Evolutionary conservation across 2,113 vertebrate genomes (phyloP), one percentile per base, ranked within the genome.

Genomic region (Heptranchias perlo): DNA sequence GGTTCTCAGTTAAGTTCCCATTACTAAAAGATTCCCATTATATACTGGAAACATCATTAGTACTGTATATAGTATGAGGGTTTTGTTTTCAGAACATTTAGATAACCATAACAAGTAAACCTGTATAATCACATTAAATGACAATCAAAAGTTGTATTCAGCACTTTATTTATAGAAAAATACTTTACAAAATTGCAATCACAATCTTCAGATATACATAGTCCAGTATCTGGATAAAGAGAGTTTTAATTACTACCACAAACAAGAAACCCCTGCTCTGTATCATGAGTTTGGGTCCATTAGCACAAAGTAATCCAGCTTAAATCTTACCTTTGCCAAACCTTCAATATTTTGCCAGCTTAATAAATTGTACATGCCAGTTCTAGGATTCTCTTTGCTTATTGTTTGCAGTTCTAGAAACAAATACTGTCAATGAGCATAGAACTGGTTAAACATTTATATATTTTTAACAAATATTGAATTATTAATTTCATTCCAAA

Each of bases 141-240:
- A 52, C 28, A 95, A 49, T 35, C 23, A 94, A 67, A 44, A 67
- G 44, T 16, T 67, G n/a, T 4, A 69, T 94, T 67, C 62, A 95
- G 25, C 65, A 18, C 47, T 95, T 94, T 95, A 95, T 95, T 95
- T 95, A 31, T 69, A 73, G 64, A 95, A 95, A 95, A 95, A 95
- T 95, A 95, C 94, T 95, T 44, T 95, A 69, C 64, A 95, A 95
- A 28, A 16, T 94, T 94, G 35, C 64, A 94, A 49, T 73, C 58
- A 64, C 47, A 52, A 28, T 35, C 25, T 95, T 95, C 11, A 95
- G 11, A 73, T 95, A 69, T 69, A 47, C 5, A 67, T 5, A 52
- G 23, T 73, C 39, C 65, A 69, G 65, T 52, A 95, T 23, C n/a
- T 44, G 0, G 92, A 65, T 73, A 69, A 52, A 49, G n/a, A 73